Base-by-base conservation (phyloP, 2,888 invertebrate genomes). In the Luperina nickerlii region DNA sequence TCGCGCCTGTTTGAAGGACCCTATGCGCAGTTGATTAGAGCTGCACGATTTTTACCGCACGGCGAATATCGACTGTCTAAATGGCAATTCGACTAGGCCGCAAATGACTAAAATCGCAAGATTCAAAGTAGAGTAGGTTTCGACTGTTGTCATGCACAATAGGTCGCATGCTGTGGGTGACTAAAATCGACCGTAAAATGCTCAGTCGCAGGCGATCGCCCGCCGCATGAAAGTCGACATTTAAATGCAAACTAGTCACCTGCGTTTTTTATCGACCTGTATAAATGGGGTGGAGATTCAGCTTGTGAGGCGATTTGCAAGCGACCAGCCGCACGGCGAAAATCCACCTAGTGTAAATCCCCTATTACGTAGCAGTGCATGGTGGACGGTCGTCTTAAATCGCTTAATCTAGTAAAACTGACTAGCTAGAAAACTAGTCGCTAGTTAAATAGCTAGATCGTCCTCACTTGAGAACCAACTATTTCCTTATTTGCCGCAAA, bases 401-500 rank as follows among this genome's bases (percentile, higher is more conserved):
- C 32, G 11, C 24, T 38, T 38, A 66, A 65, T 71, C 20, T 38
- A 71, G 11, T 66, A 32, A 79, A 70, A 69, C 69, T 54, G 38
- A 77, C 67, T 73, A 73, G 27, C 65, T 27, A 51, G 24, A 38
- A 67, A 63, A 78, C 65, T 65, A 68, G 54, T 60, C 45, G 42
- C 57, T 63, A 54, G 5, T 68, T 38, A 48, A 74, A 32, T 38
- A 54, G 24, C 71, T 67, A 78, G 83, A 63, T 79, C 38, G 18
- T 73, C 54, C 57, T 60, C n/a, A 48, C 48, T 54, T 18, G 38
- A 67, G 60, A 66, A n/a, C 48, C 8, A 86, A 87, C 84, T 67
- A 48, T 65, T 79, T 70, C 73, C 68, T 79, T 84, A 79, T 87
- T 67, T 76, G 66, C 75, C 69, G 60, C 66, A 75, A 84, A 84